Percentiles rank a stretch among this genome's conserved stretches.
phyloP scores from a whole-genome alignment of 37 sponge, comb jelly and placozoan genomes.

The Chondrilla cf. caribensis region DNA sequence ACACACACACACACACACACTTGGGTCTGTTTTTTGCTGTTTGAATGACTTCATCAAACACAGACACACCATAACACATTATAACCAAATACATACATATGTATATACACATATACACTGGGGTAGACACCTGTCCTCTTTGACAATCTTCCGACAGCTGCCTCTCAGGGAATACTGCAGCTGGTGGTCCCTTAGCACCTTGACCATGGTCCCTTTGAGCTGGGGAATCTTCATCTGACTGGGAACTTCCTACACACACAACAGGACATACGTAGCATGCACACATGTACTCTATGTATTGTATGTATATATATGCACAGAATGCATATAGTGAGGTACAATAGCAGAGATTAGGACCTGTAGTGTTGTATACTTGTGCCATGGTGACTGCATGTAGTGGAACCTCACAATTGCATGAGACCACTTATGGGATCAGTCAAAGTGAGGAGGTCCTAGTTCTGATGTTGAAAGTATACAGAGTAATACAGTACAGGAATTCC shows the following conservation, averaged over 20 bases:
- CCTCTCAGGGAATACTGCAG: slow-evolving; percentile 82
- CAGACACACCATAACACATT: too few species aligned
- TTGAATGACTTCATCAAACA: slow-evolving; percentile 87
- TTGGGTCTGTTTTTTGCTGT: slow-evolving; percentile 61
- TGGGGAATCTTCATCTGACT: slow-evolving; percentile 65
- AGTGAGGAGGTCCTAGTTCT: too few species aligned
- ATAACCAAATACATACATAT: too few species aligned
- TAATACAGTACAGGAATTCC: too few species aligned
- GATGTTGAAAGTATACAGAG: too few species aligned
- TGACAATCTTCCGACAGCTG: slow-evolving; percentile 91
- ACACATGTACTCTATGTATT: too few species aligned
- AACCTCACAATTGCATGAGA: too few species aligned
- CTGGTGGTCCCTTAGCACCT: slow-evolving; percentile 88
- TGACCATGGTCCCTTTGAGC: slow-evolving; percentile 80
- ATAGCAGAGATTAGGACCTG: too few species aligned
- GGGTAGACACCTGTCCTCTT: slow-evolving; percentile 92
- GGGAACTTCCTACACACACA: not conserved
- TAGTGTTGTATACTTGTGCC: too few species aligned
- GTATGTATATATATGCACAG: not conserved
- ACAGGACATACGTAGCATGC: not conserved
- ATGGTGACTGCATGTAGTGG: too few species aligned
- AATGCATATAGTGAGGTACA: not conserved
- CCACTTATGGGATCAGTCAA: too few species aligned
- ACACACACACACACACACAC: slow-evolving; percentile 13
- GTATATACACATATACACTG: too few species aligned